Base-by-base conservation (phyloP, 2,888 invertebrate species). In the Hipparchia semele region DNA sequence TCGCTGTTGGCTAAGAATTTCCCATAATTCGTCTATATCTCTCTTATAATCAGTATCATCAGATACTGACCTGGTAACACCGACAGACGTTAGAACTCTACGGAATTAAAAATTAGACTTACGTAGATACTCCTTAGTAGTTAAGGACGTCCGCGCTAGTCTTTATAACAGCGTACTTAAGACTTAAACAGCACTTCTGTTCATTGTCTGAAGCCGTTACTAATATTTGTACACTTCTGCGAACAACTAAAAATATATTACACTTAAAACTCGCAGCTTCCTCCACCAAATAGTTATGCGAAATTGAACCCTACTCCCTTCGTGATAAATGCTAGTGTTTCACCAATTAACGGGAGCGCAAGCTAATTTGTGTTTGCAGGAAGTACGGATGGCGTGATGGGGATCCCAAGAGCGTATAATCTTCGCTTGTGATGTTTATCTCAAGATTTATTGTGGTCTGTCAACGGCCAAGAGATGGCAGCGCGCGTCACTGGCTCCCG, bases 381-480 rank as follows among this genome's bases (percentile, higher is more conserved):
- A 94, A 93, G 89, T 85, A 92, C 90, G 93, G 92, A 89, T 92
- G 91, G 91, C 87, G 87, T 91, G 89, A 86, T 90, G 89, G 86
- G 86, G 89, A 83, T 87, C 88, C 86, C 88, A 88, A 85, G 83
- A 89, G 88, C 93, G 93, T 93, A 89, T 94, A 94, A 94, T 94
- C 92, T 92, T 87, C 82, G 86, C 86, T 87, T 92, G 89, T 91
- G 94, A 94, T 93, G 90, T 94, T 65, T 94, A 94, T 94, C 94
- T 83, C 68, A 86, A 89, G 93, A 94, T 94, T 94, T 94, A 94
- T 93, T 92, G 90, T 87, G 86, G 86, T 87, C 91, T 91, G 92
- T 92, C 92, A 89, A 87, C 92, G 86, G 80, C 87, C 91, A 84
- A 88, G 87, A 93, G 93, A 92, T 93, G 93, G 92, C 91, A 79